Conservation (phyloP, 2,888 invertebrate species). For the Hirtodrosophila trivittata region DNA sequence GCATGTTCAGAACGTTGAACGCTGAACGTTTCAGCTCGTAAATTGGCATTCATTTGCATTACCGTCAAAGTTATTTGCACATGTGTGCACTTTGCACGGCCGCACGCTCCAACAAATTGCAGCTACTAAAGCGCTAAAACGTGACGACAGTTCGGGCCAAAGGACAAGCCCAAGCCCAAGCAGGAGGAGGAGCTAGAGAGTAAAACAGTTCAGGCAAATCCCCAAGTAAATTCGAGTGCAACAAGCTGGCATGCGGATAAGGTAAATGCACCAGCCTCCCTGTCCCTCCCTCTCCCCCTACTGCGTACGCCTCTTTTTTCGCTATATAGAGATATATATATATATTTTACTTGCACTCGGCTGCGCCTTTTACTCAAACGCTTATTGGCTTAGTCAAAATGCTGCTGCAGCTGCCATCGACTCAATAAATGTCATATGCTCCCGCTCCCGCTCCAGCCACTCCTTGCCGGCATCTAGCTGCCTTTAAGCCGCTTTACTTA, state of each 20-base stretch:
- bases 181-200: not conserved
- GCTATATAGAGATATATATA: constrained; percentile 7
- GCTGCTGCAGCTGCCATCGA: constrained; percentile 50
- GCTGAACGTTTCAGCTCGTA: constrained; percentile 53
- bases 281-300: not conserved
- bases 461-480: constrained; percentile 18
- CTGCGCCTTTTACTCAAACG: constrained; percentile 56
- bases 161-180: not conserved
- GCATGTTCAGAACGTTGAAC: constrained; percentile 2
- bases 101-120: constrained; percentile 68
- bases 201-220: constrained; percentile 30
- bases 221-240: constrained; percentile 57
- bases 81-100: constrained; percentile 69
- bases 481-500: constrained; percentile 57
- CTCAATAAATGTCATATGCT: constrained; percentile 69
- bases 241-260: constrained; percentile 42
- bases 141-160: constrained; percentile 55
- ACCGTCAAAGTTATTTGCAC: constrained; percentile 73
- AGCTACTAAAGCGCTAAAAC: constrained; percentile 71
- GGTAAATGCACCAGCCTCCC: constrained; percentile 24
- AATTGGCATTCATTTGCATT: constrained; percentile 80
- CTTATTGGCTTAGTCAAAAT: constrained; percentile 73
- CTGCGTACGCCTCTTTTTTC: constrained; percentile 23
- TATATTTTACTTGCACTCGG: constrained; percentile 41
- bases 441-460: not conserved